Conservation (phyloP, 2,113 vertebrate genomes). For the Lichenostomus cassidix region DNA sequence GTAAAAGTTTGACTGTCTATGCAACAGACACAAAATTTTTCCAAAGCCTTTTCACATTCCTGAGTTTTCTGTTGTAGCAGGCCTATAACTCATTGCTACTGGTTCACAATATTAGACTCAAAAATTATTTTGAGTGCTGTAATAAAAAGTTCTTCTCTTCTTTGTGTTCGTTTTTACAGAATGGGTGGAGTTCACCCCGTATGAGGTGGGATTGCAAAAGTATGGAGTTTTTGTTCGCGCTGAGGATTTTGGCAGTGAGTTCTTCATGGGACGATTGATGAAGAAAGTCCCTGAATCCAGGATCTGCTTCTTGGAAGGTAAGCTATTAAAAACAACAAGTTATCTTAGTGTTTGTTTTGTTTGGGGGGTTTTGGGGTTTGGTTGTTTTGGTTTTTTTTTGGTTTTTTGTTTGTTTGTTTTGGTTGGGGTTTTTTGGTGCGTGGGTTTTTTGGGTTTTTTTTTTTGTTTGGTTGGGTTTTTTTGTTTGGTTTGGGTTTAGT, state of each 20-base stretch:
- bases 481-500: too few relatives aligned
- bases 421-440: background rate
- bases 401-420: too few relatives aligned
- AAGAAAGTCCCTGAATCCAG: slow-evolving; percentile 81
- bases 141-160: background rate
- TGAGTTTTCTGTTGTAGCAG: background rate
- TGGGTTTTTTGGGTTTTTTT: too few relatives aligned
- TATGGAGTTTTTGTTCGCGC: slow-evolving; percentile 81
- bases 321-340: background rate
- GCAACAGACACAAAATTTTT: background rate
- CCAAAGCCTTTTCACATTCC: background rate
- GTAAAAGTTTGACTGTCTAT: background rate
- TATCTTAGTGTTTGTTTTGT: background rate
- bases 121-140: background rate
- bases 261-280: slow-evolving; percentile 85
- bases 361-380: background rate
- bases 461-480: too few relatives aligned
- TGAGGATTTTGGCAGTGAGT: slow-evolving; percentile 86
- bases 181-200: slow-evolving; percentile 89
- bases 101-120: background rate
- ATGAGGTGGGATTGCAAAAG: slow-evolving; percentile 86
- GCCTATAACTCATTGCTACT: background rate
- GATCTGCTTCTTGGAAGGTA: slow-evolving; percentile 82
- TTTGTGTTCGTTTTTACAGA: slow-evolving; percentile 63
- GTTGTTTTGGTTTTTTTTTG: too few relatives aligned